Base-by-base conservation (phyloP, 2,888 invertebrate genomes). In the Linyphia triangularis region DNA sequence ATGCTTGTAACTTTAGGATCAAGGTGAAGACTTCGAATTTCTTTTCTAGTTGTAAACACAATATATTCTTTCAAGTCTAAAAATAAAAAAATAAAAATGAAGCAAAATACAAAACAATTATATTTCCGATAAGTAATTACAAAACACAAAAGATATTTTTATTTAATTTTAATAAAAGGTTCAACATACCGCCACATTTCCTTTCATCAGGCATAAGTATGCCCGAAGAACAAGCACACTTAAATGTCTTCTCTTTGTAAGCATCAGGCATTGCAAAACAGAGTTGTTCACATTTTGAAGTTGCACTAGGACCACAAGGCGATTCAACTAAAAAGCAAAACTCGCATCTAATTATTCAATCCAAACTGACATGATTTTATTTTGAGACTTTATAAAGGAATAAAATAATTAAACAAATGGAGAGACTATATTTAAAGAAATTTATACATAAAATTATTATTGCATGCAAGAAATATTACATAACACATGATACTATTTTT, bases 211-310 rank as follows among this genome's bases (percentile, higher is more conserved):
- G 93, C n/a, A 92, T 92, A 10, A 98, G 93, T 90, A 95, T 95
- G 0, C 99, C 99, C 0, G 96, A 96, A 0, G 99, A 96, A 92
- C 99, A 99, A n/a, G 96, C 97, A 92, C 99, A 99, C 43, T 94
- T 95, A 90, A 95, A 95, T 73, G 91, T 90, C 4, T 90, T 91
- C 26, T 91, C 90, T 22, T 89, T 86, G 16, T 91, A 90, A 13
- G 90, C 91, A 84, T 92, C 95, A 0, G 98, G 98, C 92, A 96
- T 96, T 63, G 98, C 96, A 93, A 99, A 99, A 92, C 99, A 99
- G 0, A 99, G 94, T 92, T 99, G 99, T 72, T 97, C 96, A 92
- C 99, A 99, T 19, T 96, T 96, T 91, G 96, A 96, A 0, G 95
- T 24, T 37, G 57, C 40, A 30, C 59, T 57, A 6, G 63, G 73